phyloP scores from a whole-genome alignment of 2,888 invertebrate genomes.

The Nomada goodeniana region DNA sequence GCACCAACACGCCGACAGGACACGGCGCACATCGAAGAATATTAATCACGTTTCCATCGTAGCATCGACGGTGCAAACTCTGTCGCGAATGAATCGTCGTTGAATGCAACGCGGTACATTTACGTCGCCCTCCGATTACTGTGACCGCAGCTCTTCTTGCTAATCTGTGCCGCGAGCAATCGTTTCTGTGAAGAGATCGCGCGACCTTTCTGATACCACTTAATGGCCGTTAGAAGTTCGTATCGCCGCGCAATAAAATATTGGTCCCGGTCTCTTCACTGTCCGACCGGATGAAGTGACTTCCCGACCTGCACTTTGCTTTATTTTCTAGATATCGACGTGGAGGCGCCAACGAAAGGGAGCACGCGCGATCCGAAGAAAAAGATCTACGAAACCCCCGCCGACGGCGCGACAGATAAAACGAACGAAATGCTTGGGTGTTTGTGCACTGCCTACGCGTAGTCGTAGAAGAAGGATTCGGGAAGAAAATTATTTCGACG shows the following conservation, averaged over 20 bases:
- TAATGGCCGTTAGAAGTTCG: conserved; percentile 20
- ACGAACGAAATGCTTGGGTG: conserved; percentile 24
- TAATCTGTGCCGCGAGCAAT: conserved; percentile 32
- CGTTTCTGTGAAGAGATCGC: conserved; percentile 44
- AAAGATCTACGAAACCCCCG: conserved; percentile 10
- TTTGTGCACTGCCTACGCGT: neutral
- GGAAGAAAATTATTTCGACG: neutral
- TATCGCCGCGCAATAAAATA: conserved; percentile 24
- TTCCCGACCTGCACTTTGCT: neutral
- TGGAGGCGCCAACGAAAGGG: conserved; percentile 26
- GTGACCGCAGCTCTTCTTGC: conserved; percentile 30
- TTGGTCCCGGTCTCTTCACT: neutral
- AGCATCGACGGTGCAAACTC: conserved; percentile 10
- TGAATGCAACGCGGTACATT: conserved; percentile 8
- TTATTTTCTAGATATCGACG: conserved; percentile 14
- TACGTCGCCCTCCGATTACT: conserved; percentile 18
- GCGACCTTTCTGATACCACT: conserved; percentile 41
- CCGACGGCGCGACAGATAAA: conserved; percentile 29
- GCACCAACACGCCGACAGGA: neutral
- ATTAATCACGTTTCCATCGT: conserved; percentile 28
- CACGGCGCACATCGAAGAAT: conserved; percentile 1
- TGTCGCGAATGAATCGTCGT: conserved; percentile 33
- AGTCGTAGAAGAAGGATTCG: neutral
- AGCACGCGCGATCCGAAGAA: neutral
- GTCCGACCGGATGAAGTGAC: neutral